Percentiles rank a stretch among this genome's conserved stretches.
Evolutionary conservation across 2,797 vertebrate genomes (phyloP).

Genomic region (Adrianichthys oophorus): DNA sequence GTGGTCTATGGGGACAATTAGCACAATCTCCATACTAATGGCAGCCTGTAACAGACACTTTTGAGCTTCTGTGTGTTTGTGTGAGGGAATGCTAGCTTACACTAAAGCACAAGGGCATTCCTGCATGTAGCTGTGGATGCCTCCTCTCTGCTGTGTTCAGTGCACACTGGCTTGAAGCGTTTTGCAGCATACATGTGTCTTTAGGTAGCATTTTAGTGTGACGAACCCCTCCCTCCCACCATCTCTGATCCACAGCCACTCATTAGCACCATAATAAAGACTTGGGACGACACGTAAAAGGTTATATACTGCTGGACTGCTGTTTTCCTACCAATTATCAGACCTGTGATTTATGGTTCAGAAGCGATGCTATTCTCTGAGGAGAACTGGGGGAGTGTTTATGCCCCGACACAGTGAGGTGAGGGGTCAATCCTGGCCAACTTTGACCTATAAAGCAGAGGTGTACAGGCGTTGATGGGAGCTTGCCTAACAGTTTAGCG

Average conservation of each 20-base stretch:
- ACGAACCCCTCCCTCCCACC: conserved; percentile 36
- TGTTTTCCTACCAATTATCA: conserved; percentile 99
- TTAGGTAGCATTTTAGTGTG: conserved; percentile 43
- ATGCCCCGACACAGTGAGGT: conserved; percentile 58
- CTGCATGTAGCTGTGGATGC: conserved; percentile 41
- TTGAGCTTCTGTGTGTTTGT: conserved; percentile 70
- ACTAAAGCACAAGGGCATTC: conserved; percentile 38
- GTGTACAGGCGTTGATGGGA: conserved; percentile 23
- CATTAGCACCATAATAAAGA: conserved; percentile 99
- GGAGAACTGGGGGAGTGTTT: conserved; percentile 72
- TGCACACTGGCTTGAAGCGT: conserved; percentile 18
- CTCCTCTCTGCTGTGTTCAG: conserved; percentile 26
- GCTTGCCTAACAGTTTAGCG: conserved; percentile 28
- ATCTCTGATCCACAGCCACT: conserved; percentile 90
- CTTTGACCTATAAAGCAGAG: conserved; percentile 63
- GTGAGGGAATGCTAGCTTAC: conserved; percentile 59
- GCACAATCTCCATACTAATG: conserved; percentile 98
- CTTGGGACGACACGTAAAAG: conserved; percentile 99
- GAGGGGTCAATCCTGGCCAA: conserved; percentile 63
- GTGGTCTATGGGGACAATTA: conserved; percentile 98
- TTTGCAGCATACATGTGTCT: conserved; percentile 28
- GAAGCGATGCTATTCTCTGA: conserved; percentile 89
- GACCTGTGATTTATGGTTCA: conserved; percentile 94
- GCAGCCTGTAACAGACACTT: conserved; percentile 87
- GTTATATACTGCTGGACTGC: conserved; percentile 99